These are phyloP conservation scores for Phalloptychus januarius DNA, from an alignment of 2,797 vertebrate genomes.

Conservation along the genomic window DNA sequence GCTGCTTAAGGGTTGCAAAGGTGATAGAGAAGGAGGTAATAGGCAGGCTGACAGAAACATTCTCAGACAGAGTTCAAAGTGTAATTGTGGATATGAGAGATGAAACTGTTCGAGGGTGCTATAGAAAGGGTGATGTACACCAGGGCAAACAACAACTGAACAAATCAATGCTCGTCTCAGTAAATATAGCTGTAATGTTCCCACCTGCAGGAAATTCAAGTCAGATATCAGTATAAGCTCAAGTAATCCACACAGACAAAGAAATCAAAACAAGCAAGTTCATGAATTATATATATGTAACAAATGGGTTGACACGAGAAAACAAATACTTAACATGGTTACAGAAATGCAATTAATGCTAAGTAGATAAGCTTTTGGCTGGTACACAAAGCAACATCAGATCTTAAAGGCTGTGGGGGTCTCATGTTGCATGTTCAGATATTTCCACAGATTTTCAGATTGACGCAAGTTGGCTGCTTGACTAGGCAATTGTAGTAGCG, in stretches of 20 bases:
- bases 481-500: not conserved
- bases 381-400: not conserved
- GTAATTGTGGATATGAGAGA: conserved; percentile 46
- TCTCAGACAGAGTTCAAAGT: conserved; percentile 42
- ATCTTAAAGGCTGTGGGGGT: not conserved
- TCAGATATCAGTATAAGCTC: not conserved
- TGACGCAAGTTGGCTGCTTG: not conserved
- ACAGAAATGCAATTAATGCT: not conserved
- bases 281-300: not conserved
- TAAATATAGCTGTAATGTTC: not conserved
- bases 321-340: not conserved
- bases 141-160: conserved; percentile 1
- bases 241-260: not conserved
- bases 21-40: conserved; percentile 38
- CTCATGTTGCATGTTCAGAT: not conserved
- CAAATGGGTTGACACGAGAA: not conserved
- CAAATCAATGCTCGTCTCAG: not conserved
- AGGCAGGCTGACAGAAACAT: conserved; percentile 37
- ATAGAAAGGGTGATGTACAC: conserved; percentile 11
- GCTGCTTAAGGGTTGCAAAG: conserved; percentile 1
- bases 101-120: conserved; percentile 28
- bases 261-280: not conserved
- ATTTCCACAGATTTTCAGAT: not conserved
- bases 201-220: not conserved
- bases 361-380: not conserved